phyloP scores from a whole-genome alignment of 2,797 vertebrate genomes.

The Macroramphosus scolopax region DNA sequence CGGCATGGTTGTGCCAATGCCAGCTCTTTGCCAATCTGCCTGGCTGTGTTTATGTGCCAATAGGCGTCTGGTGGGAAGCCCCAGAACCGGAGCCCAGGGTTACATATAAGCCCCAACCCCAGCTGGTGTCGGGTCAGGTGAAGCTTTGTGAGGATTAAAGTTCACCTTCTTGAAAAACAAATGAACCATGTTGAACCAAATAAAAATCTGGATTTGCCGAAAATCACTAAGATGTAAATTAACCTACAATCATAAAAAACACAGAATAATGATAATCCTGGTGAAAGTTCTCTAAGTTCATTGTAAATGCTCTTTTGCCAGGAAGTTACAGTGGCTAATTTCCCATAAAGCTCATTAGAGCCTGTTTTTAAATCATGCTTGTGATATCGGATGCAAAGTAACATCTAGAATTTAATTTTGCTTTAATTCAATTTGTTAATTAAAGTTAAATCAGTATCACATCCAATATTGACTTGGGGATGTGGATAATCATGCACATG shows the following conservation, averaged over 20 bases:
- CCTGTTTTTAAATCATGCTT: slow-evolving; percentile 2
- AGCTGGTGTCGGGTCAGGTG: slow-evolving; percentile 59
- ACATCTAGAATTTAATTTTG: slow-evolving; percentile 24
- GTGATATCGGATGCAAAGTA: slow-evolving; percentile 12
- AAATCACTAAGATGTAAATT: slow-evolving; percentile 23
- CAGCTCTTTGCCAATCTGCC: slow-evolving; percentile 77
- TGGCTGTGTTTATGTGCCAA: slow-evolving; percentile 66
- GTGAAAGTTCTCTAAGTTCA: slow-evolving; percentile 3
- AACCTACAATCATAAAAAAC: not conserved
- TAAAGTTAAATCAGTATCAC: slow-evolving; percentile 18
- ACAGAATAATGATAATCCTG: not conserved
- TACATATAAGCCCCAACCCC: slow-evolving; percentile 21
- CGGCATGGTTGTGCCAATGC: slow-evolving; percentile 80
- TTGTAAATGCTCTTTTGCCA: slow-evolving; percentile 1
- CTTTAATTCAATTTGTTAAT: slow-evolving; percentile 9
- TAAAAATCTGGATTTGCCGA: not conserved
- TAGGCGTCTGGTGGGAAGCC: slow-evolving; percentile 56
- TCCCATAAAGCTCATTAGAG: slow-evolving; percentile 2
- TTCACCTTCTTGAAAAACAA: slow-evolving; percentile 46
- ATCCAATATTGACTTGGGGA: slow-evolving; percentile 18
- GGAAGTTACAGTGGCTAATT: slow-evolving; percentile 1
- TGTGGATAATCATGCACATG: slow-evolving; percentile 24
- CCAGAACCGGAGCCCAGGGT: slow-evolving; percentile 37
- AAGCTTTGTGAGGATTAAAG: slow-evolving; percentile 54
- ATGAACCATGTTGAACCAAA: slow-evolving; percentile 33